A percentile compares a stretch with the other conserved stretches of the same genome.
Evolutionary conservation across 1,140 invertebrate species (phyloP).

Genomic region (Drosophila rufa): DNA sequence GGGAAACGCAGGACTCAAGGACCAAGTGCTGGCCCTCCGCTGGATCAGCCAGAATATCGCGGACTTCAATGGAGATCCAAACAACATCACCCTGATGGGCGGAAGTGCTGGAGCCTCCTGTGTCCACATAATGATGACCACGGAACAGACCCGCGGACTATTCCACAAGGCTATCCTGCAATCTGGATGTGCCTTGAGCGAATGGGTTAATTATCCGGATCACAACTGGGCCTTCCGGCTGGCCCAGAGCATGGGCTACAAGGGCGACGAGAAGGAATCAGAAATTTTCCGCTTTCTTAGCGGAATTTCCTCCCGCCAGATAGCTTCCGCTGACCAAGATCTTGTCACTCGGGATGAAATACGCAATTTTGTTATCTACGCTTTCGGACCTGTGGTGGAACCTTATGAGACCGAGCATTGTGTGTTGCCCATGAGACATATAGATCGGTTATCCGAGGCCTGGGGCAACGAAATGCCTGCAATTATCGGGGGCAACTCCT

Average conservation of each 20-base stretch:
- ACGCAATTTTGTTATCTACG: background rate
- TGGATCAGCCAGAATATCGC: slow-evolving; percentile 88
- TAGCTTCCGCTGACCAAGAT: slow-evolving; percentile 63
- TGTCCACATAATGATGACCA: slow-evolving; percentile 86
- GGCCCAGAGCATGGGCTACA: background rate
- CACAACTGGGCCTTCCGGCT: slow-evolving; percentile 42
- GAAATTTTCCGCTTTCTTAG: background rate
- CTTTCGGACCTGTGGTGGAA: background rate
- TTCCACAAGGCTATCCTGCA: slow-evolving; percentile 85
- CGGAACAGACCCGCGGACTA: slow-evolving; percentile 82
- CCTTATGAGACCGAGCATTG: slow-evolving; percentile 65
- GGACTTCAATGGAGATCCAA: slow-evolving; percentile 86
- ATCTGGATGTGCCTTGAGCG: slow-evolving; percentile 86
- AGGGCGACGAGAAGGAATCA: background rate
- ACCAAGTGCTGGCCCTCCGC: slow-evolving; percentile 86
- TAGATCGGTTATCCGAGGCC: slow-evolving; percentile 44
- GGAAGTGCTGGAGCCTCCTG: slow-evolving; percentile 85
- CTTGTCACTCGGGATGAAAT: slow-evolving; percentile 42
- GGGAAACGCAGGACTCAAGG: slow-evolving; percentile 84
- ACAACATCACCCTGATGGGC: slow-evolving; percentile 85
- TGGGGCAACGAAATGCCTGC: slow-evolving; percentile 85
- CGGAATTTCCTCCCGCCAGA: slow-evolving; percentile 1
- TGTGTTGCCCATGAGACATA: slow-evolving; percentile 59
- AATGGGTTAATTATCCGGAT: slow-evolving; percentile 74
- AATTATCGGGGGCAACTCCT: slow-evolving; percentile 83